Base-by-base conservation (phyloP, 2,113 vertebrate genomes). In the Pomatostomus ruficeps region DNA sequence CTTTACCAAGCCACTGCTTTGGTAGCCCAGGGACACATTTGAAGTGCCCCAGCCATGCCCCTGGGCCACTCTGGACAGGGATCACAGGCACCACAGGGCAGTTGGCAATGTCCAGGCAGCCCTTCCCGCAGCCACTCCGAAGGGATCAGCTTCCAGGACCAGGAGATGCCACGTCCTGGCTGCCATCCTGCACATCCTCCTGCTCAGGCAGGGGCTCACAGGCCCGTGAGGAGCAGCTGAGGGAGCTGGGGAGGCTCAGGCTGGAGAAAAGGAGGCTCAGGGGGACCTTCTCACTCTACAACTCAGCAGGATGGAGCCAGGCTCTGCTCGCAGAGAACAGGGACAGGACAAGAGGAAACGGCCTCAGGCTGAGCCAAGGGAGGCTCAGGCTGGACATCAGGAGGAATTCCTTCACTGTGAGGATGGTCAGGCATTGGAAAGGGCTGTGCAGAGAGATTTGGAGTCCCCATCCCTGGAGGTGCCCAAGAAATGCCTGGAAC, bases 71-170 rank as follows among this genome's bases (percentile, higher is more conserved):
- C n/a, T 8, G 7, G 7, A 12, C 5, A 7, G 15, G 21, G 11
- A 35, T 13, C n/a, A 17, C 0, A 0, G 14, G n/a, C 28, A 46
- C 16, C 61, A 18, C 33, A 7, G 23, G 45, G 4, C 10, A 2
- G 10, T 0, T 35, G 57, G 46, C 6, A 25, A 4, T 21, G 21
- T 4, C 25, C n/a, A 71, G 58, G 35, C 20, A 52, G 57, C 63
- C 29, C 73, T 63, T 68, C 48, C 57, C 7, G 0, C 14, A 25
- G 65, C 11, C 29, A 18, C 5, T 31, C 42, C 31, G 35, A 12
- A 40, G 35, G 43, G 3, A 63, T 26, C 72, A 38, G 35, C 36
- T 77, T 49, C 67, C 42, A 48, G 58, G 52, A 24, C 61, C 57
- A 36, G 0, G 1, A 54, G 58, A 23, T 46, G 43, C 43, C 6